phyloP scores from a whole-genome alignment of 1,140 invertebrate species.

The Bombus difficillimus region DNA sequence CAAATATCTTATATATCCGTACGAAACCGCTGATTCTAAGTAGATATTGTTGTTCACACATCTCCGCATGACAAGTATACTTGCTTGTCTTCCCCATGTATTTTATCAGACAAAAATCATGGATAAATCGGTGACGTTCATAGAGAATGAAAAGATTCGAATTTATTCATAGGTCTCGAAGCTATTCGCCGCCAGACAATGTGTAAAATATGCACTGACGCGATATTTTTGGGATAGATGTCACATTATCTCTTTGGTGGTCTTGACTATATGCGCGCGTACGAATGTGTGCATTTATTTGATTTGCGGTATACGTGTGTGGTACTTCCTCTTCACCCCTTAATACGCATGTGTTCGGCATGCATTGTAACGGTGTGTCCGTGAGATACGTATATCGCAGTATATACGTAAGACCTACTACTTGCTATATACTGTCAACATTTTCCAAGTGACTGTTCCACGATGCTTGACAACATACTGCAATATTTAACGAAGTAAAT shows the following conservation, averaged over 20 bases:
- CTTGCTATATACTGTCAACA: constrained; percentile 63
- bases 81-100: constrained; percentile 23
- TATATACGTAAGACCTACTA: constrained; percentile 48
- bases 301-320: constrained; percentile 47
- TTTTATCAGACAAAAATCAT: constrained; percentile 66
- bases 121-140: constrained; percentile 47
- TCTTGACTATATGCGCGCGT: constrained; percentile 52
- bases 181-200: constrained; percentile 13
- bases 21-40: constrained; percentile 54
- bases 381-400: constrained; percentile 35
- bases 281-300: constrained; percentile 52
- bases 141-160: constrained; percentile 21
- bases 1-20: constrained; percentile 47
- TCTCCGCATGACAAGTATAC: constrained; percentile 69
- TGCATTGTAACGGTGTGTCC: constrained; percentile 38
- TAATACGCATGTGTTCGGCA: constrained; percentile 48
- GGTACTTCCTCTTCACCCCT: constrained; percentile 55
- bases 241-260: constrained; percentile 70
- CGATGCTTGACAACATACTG: constrained; percentile 60
- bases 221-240: constrained; percentile 78
- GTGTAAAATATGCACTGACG: constrained; percentile 63
- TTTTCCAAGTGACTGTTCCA: constrained; percentile 60
- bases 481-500: constrained; percentile 57
- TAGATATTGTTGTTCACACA: constrained; percentile 67
- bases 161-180: background rate